Evolutionary conservation across 30 jellyfish, hydroid and myxozoan species (phyloP), one percentile per base, ranked within the genome.

Genomic region (Cassiopea andromeda): DNA sequence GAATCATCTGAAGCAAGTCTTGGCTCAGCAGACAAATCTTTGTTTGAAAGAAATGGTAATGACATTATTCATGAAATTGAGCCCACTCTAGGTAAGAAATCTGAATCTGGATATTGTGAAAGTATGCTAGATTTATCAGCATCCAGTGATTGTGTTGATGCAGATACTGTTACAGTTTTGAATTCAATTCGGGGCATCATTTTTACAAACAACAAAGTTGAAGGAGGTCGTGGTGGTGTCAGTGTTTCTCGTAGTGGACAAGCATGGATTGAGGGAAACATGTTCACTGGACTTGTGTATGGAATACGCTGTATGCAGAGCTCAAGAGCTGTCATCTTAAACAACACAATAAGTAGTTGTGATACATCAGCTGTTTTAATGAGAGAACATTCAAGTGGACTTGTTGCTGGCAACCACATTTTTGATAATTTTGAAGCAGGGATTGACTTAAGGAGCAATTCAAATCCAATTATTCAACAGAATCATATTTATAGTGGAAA

Each of bases 211-310:
- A 86, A 78, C 60, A 82, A 84, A 73, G 86, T 93, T 5, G 85
- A 77, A 16, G 88, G 92, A 17, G 98, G 98, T 64, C 93, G 95
- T 59, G 98, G 98, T 1, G 98, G 98, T 8, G 82, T 93, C 7
- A 88, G 97, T 3, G 91, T 93, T 7, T 82, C 92, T 72, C 88
- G 97, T 16, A 89, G 89, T 96, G 96, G 94, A 27, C 98, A 93
- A 18, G 93, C 97, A 27, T 93, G 98, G 98, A 93, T 93, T 69
- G 98, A 93, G 75, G 89, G 85, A 7, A 88, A 87, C 48, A 91
- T 69, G 48, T 74, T 93, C 61, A 45, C 90, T 1, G 87, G 88
- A 43, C 75, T 89, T 46, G 95, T 85, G 5, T 93, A 80, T 80
- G 98, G 98, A 2, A 76, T 93, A 27, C 97, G 98, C 2, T 89